Base-by-base conservation (phyloP, 2,113 vertebrate species). In the Neolamprologus modestus region DNA sequence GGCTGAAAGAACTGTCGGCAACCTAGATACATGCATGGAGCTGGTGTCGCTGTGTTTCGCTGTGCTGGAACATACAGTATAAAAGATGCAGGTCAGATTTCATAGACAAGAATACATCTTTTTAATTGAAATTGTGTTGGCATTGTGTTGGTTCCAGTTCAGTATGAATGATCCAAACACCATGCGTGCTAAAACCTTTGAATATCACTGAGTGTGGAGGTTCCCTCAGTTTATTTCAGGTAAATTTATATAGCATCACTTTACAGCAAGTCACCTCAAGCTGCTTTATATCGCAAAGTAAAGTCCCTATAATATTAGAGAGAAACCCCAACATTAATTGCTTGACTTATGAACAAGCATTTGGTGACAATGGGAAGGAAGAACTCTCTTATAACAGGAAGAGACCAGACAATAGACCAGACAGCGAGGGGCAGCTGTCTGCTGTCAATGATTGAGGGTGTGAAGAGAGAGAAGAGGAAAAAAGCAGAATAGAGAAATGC, bases 51-150 rank as follows among this genome's bases (percentile, higher is more conserved):
- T 28, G 3, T 4, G 12, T 76, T 84, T 13, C 8, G n/a, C 19
- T n/a, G 31, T 24, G 28, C 45, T 16, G 71, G 40, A 13, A 13
- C 55, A 52, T 54, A 24, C 14, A 87, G 57, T 21, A n/a, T 47
- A 71, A 84, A 57, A 61, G 66, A 66, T 19, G 8, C 24, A 53
- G 81, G 52, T 94, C 84, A 55, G 10, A 31, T 95, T 92, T 89
- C 91, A 88, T 7, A 50, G 24, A 66, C 55, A 50, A 83, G 47
- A 91, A 87, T 53, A 31, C 57, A 26, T 66, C 21, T 83, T 89
- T 89, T 21, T 54, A 66, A 88, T 81, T 40, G 11, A 3, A 26
- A 45, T 61, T 42, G 40, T 40, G 10, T 40, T 40, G 10, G 17
- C 33, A 73, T 42, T 91, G 81, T 88, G 53, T 31, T 80, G 33